Evolutionary conservation across 2,888 invertebrate species (phyloP), one percentile per base, ranked within the genome.

Genomic region (Lottia scabra): DNA sequence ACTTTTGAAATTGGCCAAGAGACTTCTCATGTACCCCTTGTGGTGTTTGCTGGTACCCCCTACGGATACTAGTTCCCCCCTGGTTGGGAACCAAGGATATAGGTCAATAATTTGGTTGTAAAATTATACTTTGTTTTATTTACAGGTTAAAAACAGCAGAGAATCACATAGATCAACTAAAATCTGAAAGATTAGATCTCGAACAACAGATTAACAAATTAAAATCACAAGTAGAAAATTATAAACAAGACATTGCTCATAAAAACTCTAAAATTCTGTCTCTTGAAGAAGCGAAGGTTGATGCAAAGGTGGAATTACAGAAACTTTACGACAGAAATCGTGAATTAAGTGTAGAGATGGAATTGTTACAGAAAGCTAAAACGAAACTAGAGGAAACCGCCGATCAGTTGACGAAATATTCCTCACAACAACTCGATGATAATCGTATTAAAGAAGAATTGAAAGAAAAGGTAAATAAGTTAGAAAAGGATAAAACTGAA

Each of bases 401-500:
- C 10, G 56, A 56, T 2, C 8, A 56, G 23, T 56, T 56, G 23
- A 23, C 6, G 10, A 56, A 56, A 16, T 10, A 23, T 23, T 23
- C 56, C 4, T 23, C 56, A 23, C 19, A 23, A 56, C 56, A 56
- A 56, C 19, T 56, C 12, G 56, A 56, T 6, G 56, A 56, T 19
- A 56, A 56, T 56, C 10, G 23, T 23, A 23, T 23, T 2, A 19
- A 23, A 23, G 56, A 56, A 13, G 23, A 56, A 56, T 56, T 56
- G 23, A 56, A 56, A 19, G 56, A 56, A 12, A 56, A 23, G 4
- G 23, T 56, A 10, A 68, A 76, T 72, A 75, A 75, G 5, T 65
- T 72, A 8, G 71, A 75, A 65, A 65, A 66, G 38, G 70, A 72
- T 48, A 75, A 75, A 43, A 48, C 74, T 46, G 68, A 70, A 15